Evolutionary conservation across 1,140 invertebrate species (phyloP).

Genomic region (Drosophila tropicalis): DNA sequence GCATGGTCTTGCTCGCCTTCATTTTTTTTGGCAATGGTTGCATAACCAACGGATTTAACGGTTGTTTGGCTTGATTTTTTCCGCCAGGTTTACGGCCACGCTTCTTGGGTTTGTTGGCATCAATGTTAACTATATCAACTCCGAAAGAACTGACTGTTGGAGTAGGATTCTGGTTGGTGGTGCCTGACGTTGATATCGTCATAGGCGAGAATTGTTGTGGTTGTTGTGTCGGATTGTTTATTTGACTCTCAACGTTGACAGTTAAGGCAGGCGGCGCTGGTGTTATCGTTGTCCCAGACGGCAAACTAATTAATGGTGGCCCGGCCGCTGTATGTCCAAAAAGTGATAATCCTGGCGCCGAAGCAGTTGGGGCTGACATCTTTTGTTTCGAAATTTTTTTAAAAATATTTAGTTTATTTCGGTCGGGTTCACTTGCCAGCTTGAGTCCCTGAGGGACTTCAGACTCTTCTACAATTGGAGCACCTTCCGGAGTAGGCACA

Average conservation of each 20-base stretch:
- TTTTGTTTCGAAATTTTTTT: constrained; percentile 88
- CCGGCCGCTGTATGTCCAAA: constrained; percentile 22
- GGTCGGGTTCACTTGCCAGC: constrained; percentile 90
- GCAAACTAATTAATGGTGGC: constrained; percentile 61
- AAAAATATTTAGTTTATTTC: constrained; percentile 92
- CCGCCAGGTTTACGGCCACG: constrained; percentile 74
- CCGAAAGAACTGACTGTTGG: background rate
- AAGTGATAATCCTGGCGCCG: constrained; percentile 1
- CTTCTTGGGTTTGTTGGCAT: constrained; percentile 61
- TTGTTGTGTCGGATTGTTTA: background rate
- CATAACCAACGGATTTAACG: background rate
- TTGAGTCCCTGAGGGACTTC: constrained; percentile 63
- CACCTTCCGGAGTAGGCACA: background rate
- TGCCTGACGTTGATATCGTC: background rate
- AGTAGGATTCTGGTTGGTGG: background rate
- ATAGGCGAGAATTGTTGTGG: constrained; percentile 1
- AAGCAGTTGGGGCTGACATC: background rate
- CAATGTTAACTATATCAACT: constrained; percentile 20
- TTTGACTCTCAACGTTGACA: constrained; percentile 2
- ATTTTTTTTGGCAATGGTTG: constrained; percentile 25
- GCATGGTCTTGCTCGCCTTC: constrained; percentile 11
- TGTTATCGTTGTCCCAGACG: constrained; percentile 78
- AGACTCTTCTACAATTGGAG: background rate
- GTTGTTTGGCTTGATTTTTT: constrained; percentile 55
- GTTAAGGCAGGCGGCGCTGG: constrained; percentile 46